Evolutionary conservation across 2,888 invertebrate genomes (phyloP), one percentile per base, ranked within the genome.

Genomic region (Nephrotoma flavescens): DNA sequence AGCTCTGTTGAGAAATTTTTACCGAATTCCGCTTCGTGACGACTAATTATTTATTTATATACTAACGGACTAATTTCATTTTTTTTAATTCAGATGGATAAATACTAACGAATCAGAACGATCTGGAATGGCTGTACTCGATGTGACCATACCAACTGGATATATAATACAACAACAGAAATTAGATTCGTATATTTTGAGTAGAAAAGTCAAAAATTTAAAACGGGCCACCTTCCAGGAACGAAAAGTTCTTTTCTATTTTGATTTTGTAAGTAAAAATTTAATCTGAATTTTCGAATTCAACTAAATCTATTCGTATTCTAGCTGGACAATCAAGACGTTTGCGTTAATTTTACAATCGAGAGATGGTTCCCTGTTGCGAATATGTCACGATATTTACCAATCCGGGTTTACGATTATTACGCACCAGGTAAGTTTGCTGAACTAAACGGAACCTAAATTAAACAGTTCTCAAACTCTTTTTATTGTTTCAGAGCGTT

Each of bases 321-420:
- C 41, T 92, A 97, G 97, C 91, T 98, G 91, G 97, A 97, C 89
- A 92, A 93, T 41, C 95, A 96, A 91, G 95, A 95, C 89, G 96
- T 96, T 6, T 99, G 99, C 90, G 95, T 99, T 9, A 96, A 97
- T 92, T 97, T 98, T 91, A 97, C 97, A 0, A 94, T 98, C 87
- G 97, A 98, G 92, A 94, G 99, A 88, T 99, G 98, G 98, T 96
- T 94, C 92, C 98, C 98, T 0, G 97, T 98, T 3, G 98, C 98
- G 86, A 99, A 99, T 92, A 97, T 98, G 96, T 98, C 98, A 0
- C 94, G 97, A 85, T 97, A 97, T 91, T 94, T 98, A 88, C 95
- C 97, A 4, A 95, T 98, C 86, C 94, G 96, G 87, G 95, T 98
- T 11, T 99, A 98, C 92, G 98, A 99, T 92, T 98, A 98, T 91